Evolutionary conservation across 1,140 invertebrate species (phyloP).

Genomic region (Euborellia annulipes): DNA sequence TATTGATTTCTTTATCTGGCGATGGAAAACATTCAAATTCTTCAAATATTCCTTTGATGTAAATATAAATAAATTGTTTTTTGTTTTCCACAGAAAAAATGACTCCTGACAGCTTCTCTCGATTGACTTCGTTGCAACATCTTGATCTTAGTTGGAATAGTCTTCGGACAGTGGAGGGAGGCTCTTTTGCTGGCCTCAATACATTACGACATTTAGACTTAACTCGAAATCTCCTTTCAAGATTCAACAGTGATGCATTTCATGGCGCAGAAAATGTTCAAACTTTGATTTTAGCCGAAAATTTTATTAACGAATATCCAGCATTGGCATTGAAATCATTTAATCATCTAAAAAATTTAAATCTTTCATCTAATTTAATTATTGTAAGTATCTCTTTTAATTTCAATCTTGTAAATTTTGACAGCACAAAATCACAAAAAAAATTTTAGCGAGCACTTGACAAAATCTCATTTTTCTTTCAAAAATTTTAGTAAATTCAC

Average conservation of each 20-base stretch:
- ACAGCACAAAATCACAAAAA: too few relatives aligned
- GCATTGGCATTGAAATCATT: constrained; percentile 52
- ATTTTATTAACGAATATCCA: constrained; percentile 69
- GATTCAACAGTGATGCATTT: constrained; percentile 67
- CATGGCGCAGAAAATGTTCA: constrained; percentile 56
- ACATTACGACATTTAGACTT: constrained; percentile 51
- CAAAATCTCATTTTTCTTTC: background rate
- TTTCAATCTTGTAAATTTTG: too few relatives aligned
- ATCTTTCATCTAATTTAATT: constrained; percentile 69
- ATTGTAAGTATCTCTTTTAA: constrained; percentile 35
- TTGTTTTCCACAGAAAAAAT: too few relatives aligned
- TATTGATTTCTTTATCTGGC: too few relatives aligned
- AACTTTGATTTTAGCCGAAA: constrained; percentile 64
- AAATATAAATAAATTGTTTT: too few relatives aligned
- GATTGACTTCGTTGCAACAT: constrained; percentile 37
- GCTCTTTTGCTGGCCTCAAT: constrained; percentile 47
- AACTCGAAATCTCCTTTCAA: constrained; percentile 52
- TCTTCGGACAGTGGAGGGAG: constrained; percentile 53
- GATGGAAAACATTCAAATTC: too few relatives aligned
- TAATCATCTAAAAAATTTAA: constrained; percentile 47
- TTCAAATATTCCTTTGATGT: too few relatives aligned
- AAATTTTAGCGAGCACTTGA: too few relatives aligned
- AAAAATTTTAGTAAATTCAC: too few relatives aligned
- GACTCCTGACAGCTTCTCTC: too few relatives aligned
- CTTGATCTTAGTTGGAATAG: constrained; percentile 64